These are phyloP conservation scores for Euschistus heros DNA, from an alignment of 1,140 invertebrate species.

Conservation along the genomic window DNA sequence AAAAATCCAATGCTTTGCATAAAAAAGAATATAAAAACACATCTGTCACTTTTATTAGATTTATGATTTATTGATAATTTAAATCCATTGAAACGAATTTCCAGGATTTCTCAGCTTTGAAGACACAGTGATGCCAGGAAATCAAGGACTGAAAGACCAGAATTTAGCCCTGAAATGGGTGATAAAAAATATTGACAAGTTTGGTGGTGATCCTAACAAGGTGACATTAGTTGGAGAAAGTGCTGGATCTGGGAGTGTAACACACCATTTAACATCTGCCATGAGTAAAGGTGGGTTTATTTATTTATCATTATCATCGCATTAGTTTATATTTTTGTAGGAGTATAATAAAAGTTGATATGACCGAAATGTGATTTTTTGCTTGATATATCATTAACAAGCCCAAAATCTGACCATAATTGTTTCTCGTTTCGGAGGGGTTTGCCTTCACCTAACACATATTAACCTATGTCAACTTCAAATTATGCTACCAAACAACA, in stretches of 20 bases:
- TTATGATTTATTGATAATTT: background rate
- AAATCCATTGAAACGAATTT: background rate
- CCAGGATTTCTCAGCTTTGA: slow-evolving; percentile 40
- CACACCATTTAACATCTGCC: background rate
- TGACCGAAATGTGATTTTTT: no score
- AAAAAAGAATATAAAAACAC: no score
- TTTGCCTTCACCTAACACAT: no score
- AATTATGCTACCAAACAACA: no score
- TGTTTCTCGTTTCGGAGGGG: no score
- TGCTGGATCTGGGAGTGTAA: slow-evolving; percentile 33
- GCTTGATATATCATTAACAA: no score
- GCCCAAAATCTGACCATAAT: no score
- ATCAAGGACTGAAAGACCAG: slow-evolving; percentile 44
- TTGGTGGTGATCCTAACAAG: slow-evolving; percentile 42
- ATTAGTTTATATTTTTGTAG: no score
- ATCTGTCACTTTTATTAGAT: background rate
- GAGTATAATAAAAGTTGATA: no score
- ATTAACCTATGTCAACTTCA: no score
- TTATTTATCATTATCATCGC: no score
- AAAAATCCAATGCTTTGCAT: no score
- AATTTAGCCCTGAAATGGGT: slow-evolving; percentile 40
- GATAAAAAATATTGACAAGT: slow-evolving; percentile 40
- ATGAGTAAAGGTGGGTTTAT: background rate
- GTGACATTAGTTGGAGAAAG: slow-evolving; percentile 37
- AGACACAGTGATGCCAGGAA: slow-evolving; percentile 40